Base-by-base conservation (phyloP, 2,113 vertebrate species). In the Rhea pennata region DNA sequence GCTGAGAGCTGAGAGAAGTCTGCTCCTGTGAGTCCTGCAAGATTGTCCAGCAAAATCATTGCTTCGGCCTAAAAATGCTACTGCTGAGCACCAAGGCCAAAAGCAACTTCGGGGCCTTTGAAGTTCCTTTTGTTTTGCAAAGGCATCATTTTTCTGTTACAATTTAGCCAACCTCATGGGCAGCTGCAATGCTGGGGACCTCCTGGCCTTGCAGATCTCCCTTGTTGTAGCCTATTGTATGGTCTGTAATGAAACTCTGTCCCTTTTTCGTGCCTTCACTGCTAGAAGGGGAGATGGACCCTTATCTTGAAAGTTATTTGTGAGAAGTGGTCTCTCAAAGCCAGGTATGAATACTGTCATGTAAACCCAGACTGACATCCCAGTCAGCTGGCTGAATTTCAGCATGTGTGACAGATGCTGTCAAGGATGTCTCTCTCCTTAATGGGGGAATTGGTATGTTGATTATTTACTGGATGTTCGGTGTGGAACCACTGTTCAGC, bases 391-490 rank as follows among this genome's bases (percentile, higher is more conserved):
- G 16, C 12, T 83, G 24, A 12, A 3, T 66, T 72, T 66, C 65
- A 29, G 31, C 26, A 0, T 0, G 2, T 22, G 10, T 3, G 2
- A 69, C 10, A 7, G 65, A n/a, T 54, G 59, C 31, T 66, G 67
- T 48, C 27, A 36, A 27, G 9, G 40, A 92, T 50, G 54, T 31
- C 40, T 39, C 16, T 71, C n/a, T 76, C 56, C 31, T 39, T 2
- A 19, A 17, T 0, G 3, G 33, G 61, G 76, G 85, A 94, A 77
- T 65, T 20, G 59, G 58, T 82, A 12, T 0, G 1, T 24, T 84
- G 76, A 24, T 64, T 93, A 21, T 36, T 71, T 51, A 59, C 48
- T 74, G 73, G 88, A 86, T 93, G 72, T 65, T 93, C 10, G 1
- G 46, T 56, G 69, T 87, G 39, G 83, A 92, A 88, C 76, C 42